These are phyloP conservation scores for Aurelia aurita DNA, from an alignment of 30 jellyfish, hydroid and myxozoan species.

Conservation along the genomic window DNA sequence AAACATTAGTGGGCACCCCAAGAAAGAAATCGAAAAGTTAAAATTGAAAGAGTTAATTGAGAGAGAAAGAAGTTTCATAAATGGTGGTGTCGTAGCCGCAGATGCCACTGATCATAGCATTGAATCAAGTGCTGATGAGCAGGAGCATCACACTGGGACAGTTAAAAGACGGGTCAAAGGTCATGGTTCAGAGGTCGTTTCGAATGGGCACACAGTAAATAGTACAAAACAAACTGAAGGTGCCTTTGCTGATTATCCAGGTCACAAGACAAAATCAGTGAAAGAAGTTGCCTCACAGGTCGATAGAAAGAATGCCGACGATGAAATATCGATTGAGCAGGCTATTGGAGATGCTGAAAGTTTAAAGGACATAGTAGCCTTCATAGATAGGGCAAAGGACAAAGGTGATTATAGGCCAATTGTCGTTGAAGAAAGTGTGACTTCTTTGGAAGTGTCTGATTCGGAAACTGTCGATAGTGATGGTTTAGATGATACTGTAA, in stretches of 20 bases:
- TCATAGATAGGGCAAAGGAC: not conserved
- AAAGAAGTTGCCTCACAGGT: not conserved
- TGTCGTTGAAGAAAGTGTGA: not conserved
- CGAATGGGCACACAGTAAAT: constrained; percentile 3
- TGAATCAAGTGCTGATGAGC: constrained; percentile 67
- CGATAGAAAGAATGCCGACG: not conserved
- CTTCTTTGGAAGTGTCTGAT: not conserved
- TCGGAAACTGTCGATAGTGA: not conserved
- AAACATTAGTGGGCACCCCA: constrained; percentile 88
- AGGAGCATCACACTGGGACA: constrained; percentile 61
- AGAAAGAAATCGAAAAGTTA: constrained; percentile 53
- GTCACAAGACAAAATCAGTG: not conserved
- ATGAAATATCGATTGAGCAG: not conserved
- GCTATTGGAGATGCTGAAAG: not conserved
- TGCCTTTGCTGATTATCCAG: not conserved
- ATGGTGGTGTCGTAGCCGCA: not conserved
- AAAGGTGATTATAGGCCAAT: not conserved
- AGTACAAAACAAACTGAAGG: not conserved
- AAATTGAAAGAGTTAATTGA: constrained; percentile 10
- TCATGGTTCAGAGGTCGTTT: not conserved
- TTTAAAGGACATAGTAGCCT: not conserved
- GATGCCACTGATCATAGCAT: not conserved
- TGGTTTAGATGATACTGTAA: not conserved
- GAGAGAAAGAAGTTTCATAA: not conserved
- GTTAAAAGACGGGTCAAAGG: constrained; percentile 50